phyloP scores from a whole-genome alignment of 2,113 vertebrate species.

The Hippoglossus stenolepis region DNA sequence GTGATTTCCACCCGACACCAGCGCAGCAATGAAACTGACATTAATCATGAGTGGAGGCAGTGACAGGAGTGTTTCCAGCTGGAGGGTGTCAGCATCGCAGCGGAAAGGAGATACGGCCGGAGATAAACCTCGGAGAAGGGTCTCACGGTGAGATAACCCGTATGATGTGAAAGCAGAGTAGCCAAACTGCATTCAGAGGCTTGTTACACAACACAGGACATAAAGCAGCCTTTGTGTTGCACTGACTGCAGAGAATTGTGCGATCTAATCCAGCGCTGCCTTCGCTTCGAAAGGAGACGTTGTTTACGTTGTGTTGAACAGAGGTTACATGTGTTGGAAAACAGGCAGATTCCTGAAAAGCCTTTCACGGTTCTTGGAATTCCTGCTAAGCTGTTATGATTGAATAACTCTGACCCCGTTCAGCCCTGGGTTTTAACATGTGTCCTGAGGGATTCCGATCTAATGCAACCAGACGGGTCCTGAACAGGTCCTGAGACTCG shows the following conservation, averaged over 20 bases:
- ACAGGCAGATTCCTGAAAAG: neutral
- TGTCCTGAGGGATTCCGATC: no score
- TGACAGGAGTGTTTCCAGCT: conserved; percentile 3
- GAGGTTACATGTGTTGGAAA: neutral
- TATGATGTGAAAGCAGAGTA: conserved; percentile 46
- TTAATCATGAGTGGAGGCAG: conserved; percentile 10
- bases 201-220: conserved; percentile 29
- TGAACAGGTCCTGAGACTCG: no score
- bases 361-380: neutral
- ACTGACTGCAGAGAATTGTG: neutral
- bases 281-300: no score
- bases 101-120: conserved; percentile 36
- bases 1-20: neutral
- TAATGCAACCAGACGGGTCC: no score
- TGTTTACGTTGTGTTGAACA: no score
- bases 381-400: no score
- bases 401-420: neutral
- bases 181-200: conserved; percentile 17
- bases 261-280: no score
- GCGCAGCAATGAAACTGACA: neutral
- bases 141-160: conserved; percentile 32
- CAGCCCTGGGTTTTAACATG: no score
- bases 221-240: conserved; percentile 25
- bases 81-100: neutral
- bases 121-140: conserved; percentile 20